These are phyloP conservation scores for Ferrisia virgata DNA, from an alignment of 2,888 invertebrate genomes.

Conservation along the genomic window DNA sequence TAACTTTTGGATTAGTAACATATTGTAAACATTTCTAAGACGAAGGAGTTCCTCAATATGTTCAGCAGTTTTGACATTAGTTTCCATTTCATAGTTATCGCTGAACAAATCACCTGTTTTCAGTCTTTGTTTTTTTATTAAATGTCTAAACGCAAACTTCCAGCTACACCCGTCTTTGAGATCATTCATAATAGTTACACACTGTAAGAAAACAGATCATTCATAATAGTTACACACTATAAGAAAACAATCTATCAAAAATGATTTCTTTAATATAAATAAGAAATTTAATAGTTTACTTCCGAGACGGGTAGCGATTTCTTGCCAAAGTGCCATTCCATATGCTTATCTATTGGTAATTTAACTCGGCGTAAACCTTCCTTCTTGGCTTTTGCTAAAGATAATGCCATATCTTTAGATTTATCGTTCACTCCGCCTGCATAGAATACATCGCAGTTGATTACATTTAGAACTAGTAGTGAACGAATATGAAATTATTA, in stretches of 20 bases:
- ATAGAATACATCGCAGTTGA: neutral
- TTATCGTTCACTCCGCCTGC: neutral
- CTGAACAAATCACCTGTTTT: slow-evolving; percentile 54
- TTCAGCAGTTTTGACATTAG: neutral
- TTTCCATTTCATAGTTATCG: neutral
- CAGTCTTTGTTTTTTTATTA: slow-evolving; percentile 57
- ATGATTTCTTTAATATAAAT: neutral
- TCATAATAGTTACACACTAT: slow-evolving; percentile 24
- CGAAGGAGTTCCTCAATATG: neutral
- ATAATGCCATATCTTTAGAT: neutral
- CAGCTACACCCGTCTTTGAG: slow-evolving; percentile 59
- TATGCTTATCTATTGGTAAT: slow-evolving; percentile 74
- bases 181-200: slow-evolving; percentile 34
- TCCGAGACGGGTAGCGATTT: slow-evolving; percentile 82
- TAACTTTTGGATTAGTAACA: neutral
- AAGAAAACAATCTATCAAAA: neutral
- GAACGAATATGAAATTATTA: neutral
- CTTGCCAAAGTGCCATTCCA: slow-evolving; percentile 73
- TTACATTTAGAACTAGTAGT: no score
- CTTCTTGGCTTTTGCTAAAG: slow-evolving; percentile 57
- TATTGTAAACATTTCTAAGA: neutral
- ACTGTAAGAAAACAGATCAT: slow-evolving; percentile 18
- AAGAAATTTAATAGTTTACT: slow-evolving; percentile 53
- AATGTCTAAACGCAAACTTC: slow-evolving; percentile 65
- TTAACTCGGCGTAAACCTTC: slow-evolving; percentile 73